Evolutionary conservation across 2,888 invertebrate species (phyloP).

Genomic region (Drosophila paramelanica): DNA sequence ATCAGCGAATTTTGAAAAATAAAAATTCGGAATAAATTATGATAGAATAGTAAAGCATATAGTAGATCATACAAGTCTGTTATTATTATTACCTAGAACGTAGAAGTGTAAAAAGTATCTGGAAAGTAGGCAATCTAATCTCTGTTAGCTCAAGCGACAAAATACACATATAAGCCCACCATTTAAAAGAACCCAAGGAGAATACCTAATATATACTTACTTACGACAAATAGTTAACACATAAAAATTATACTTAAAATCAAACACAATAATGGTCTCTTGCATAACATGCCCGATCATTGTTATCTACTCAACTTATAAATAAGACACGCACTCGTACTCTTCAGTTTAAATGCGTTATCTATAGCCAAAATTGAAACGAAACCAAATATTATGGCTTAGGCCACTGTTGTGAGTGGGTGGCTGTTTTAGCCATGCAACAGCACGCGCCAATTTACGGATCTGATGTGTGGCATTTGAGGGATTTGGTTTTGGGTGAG

Average conservation of each 20-base stretch:
- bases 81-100: too few relatives aligned
- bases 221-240: too few relatives aligned
- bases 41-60: too few relatives aligned
- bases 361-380: constrained; percentile 41
- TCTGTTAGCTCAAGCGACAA: not conserved
- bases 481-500: constrained; percentile 36
- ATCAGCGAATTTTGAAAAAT: too few relatives aligned
- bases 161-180: too few relatives aligned
- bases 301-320: constrained; percentile 46
- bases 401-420: constrained; percentile 28
- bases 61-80: too few relatives aligned
- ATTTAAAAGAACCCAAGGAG: too few relatives aligned
- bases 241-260: too few relatives aligned
- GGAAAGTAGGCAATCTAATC: constrained; percentile 13
- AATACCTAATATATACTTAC: too few relatives aligned
- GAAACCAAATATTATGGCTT: constrained; percentile 68
- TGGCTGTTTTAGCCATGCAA: constrained; percentile 54
- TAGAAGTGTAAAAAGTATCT: too few relatives aligned
- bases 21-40: too few relatives aligned
- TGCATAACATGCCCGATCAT: constrained; percentile 38
- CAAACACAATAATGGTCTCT: constrained; percentile 4
- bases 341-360: constrained; percentile 57
- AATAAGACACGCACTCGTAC: constrained; percentile 69
- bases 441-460: constrained; percentile 55
- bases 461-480: constrained; percentile 42